Conservation (phyloP, 2,888 invertebrate species). For the Pseudococcus longispinus region DNA sequence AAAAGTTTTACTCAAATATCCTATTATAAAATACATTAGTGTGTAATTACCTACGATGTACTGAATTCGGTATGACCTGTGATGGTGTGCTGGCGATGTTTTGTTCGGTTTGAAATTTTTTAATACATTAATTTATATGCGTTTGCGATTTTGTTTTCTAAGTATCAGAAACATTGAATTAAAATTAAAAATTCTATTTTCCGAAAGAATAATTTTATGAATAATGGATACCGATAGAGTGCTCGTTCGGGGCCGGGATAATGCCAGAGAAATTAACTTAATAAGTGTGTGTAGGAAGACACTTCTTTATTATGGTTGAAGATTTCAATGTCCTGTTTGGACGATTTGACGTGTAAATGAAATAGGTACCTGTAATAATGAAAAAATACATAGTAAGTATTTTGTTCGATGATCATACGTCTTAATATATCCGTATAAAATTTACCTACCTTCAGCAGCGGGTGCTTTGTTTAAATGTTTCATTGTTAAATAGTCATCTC, state of each 20-base stretch:
- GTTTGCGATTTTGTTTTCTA: slow-evolving; percentile 29
- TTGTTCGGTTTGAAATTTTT: neutral
- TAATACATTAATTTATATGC: slow-evolving; percentile 35
- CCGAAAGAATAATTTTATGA: slow-evolving; percentile 36
- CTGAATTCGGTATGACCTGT: neutral
- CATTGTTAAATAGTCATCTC: neutral
- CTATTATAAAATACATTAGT: slow-evolving; percentile 10
- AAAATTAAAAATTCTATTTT: slow-evolving; percentile 33
- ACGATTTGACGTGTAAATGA: neutral
- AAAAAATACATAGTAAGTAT: neutral
- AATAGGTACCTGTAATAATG: neutral
- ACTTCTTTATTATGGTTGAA: neutral
- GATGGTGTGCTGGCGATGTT: neutral
- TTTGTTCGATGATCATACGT: neutral
- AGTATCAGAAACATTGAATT: slow-evolving; percentile 23
- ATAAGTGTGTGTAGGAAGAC: neutral
- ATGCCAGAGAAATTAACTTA: slow-evolving; percentile 13
- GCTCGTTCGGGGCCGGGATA: neutral
- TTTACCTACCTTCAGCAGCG: neutral
- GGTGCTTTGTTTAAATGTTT: slow-evolving; percentile 13
- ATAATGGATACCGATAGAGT: slow-evolving; percentile 21
- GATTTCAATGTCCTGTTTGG: slow-evolving; percentile 1
- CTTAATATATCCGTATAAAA: neutral
- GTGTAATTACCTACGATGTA: neutral
- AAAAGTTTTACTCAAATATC: neutral